Base-by-base conservation (phyloP, 1,140 invertebrate genomes). In the Oryzaephilus surinamensis region DNA sequence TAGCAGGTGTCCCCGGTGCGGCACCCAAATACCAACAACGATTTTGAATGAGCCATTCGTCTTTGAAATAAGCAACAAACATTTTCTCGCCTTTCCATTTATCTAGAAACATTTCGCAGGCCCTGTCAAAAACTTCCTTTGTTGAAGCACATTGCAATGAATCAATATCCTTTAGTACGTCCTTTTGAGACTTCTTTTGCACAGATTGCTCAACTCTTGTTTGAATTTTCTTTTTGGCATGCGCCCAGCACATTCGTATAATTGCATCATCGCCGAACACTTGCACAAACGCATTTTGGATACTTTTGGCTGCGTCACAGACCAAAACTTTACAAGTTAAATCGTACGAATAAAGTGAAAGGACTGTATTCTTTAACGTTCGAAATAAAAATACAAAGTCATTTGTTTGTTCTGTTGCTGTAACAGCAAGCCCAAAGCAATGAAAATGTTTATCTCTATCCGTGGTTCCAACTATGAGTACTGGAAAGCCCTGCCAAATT, bases 201-300 rank as follows among this genome's bases (percentile, higher is more conserved):
- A 17, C 26, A 10, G 10, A 4, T 24, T 37, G 19, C 23, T 27
- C 21, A 23, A 37, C 23, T 24, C 17, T n/a, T 10, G n/a, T 2
- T 37, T 37, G 24, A 2, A 37, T 37, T 23, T 37, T 27, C n/a
- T 17, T 23, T 37, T 37, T 37, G 6, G 34, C 34, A 26, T 37
- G 34, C 16, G n/a, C 34, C 34, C 34, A 26, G 23, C 2, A 37
- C 35, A 37, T 37, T 37, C 34, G 11, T 27, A 37, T 27, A 15
- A 27, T 27, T 8, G 11, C 17, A 8, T 12, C 19, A 5, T 13
- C n/a, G 10, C 20, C 14, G 15, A 2, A 27, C 7, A 27, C 18
- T 3, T 27, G 3, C 7, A 12, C 17, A 26, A 37, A 37, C 21
- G 23, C 20, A 37, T 27, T 37, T 23, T 24, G 27, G n/a, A 29